Conservation (phyloP, 2,888 invertebrate genomes). For the Piscicola geometra region DNA sequence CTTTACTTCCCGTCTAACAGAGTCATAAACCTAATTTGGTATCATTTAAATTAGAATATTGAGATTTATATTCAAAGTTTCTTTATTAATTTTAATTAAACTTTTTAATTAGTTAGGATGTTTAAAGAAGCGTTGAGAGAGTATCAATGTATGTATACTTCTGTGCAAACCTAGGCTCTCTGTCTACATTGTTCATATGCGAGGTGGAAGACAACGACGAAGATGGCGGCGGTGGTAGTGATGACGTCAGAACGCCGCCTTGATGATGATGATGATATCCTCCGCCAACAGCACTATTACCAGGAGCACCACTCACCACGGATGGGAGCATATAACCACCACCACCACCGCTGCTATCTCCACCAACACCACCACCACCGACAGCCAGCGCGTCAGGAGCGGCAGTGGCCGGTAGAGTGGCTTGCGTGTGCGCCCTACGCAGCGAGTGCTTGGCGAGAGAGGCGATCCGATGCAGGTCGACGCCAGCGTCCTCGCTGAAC, state of each 20-base stretch:
- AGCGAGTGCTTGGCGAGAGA: constrained; percentile 47
- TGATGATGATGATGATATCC: not conserved
- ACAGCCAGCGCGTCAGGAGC: not conserved
- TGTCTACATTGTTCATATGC: not conserved
- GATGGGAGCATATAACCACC: no score
- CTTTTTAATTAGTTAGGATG: no score
- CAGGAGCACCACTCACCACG: no score
- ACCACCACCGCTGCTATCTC: not conserved
- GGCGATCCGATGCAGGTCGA: constrained; percentile 52
- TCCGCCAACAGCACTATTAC: not conserved
- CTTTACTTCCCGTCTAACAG: no score
- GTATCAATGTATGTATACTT: not conserved
- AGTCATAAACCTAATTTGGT: no score
- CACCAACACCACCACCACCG: constrained; percentile 11
- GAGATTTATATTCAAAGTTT: no score
- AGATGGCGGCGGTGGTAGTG: not conserved
- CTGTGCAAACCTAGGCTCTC: constrained; percentile 2
- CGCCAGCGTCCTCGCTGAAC: constrained; percentile 74
- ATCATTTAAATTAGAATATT: no score
- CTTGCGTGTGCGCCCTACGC: not conserved
- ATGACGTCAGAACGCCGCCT: not conserved
- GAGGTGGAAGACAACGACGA: not conserved
- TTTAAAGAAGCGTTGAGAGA: no score
- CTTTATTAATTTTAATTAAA: no score
- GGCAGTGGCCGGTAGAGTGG: not conserved